Evolutionary conservation across 2,888 invertebrate species (phyloP), one percentile per base, ranked within the genome.

Genomic region (Mayetiola destructor): DNA sequence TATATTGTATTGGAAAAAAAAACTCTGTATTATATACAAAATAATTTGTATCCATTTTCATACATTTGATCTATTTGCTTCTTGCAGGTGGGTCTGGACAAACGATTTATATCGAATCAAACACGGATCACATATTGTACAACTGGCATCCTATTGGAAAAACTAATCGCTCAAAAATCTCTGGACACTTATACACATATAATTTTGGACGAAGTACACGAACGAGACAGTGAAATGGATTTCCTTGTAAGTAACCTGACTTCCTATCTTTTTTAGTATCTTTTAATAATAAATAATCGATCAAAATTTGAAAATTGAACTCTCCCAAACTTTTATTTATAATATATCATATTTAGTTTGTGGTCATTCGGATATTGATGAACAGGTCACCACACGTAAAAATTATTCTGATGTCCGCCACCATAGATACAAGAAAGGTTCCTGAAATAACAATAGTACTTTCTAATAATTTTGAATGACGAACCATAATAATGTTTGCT

Each of bases 201-300:
- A 37, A 82, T 95, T 59, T 74, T 96, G 6, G 95, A 95, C 67
- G 95, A 96, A 74, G 88, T 95, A 0, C 93, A 96, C 65, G 96
- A 96, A 70, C 77, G 96, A 36, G 87, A 88, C 63, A 84, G 89
- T 67, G 88, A 94, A 23, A 88, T 92, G 78, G 96, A 96, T 67
- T 92, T 96, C 67, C 73, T 90, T n/a, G n/a, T n/a, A n/a, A n/a
- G n/a, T n/a, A n/a, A n/a, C n/a, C n/a, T n/a, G n/a, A n/a, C n/a
- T n/a, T n/a, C n/a, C n/a, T n/a, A n/a, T n/a, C n/a, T n/a, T n/a
- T n/a, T n/a, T n/a, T n/a, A n/a, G n/a, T n/a, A n/a, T n/a, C n/a
- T n/a, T n/a, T n/a, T n/a, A n/a, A n/a, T n/a, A n/a, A n/a, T n/a
- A n/a, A n/a, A n/a, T n/a, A n/a, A n/a, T n/a, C n/a, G n/a, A n/a